Conservation (phyloP, 1,140 invertebrate genomes). For the Helicoverpa zea region DNA sequence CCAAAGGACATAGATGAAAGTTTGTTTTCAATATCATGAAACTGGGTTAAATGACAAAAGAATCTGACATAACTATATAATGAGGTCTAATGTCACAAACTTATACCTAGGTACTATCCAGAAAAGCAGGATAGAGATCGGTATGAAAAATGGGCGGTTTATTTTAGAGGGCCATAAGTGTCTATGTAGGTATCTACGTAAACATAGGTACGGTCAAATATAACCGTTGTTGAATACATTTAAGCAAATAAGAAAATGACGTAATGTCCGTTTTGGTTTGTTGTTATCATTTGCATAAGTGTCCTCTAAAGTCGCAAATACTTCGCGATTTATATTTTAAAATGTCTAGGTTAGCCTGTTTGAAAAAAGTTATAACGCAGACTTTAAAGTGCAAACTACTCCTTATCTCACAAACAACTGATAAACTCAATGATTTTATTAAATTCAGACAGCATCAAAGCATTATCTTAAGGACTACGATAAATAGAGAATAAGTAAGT, state of each 20-base stretch:
- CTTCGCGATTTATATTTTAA: not conserved
- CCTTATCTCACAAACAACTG: not conserved
- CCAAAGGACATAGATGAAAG: no score
- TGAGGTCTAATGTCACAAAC: no score
- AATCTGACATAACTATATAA: no score
- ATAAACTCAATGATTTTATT: slow-evolving; percentile 2
- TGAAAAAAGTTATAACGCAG: no score
- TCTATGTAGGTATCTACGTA: no score
- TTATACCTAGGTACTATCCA: no score
- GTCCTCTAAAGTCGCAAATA: slow-evolving; percentile 6
- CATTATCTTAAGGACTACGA: not conserved
- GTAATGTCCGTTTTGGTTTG: not conserved
- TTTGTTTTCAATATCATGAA: no score
- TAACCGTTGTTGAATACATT: not conserved
- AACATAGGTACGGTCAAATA: not conserved
- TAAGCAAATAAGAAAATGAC: not conserved
- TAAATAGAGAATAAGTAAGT: not conserved
- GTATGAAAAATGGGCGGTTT: no score
- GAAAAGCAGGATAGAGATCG: no score
- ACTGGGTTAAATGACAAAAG: no score
- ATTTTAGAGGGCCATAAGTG: no score
- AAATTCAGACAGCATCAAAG: not conserved
- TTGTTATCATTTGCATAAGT: not conserved
- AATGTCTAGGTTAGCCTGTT: no score
- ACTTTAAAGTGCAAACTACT: not conserved